Evolutionary conservation across 2,888 invertebrate genomes (phyloP).

Genomic region (Monoplex corrugatus): DNA sequence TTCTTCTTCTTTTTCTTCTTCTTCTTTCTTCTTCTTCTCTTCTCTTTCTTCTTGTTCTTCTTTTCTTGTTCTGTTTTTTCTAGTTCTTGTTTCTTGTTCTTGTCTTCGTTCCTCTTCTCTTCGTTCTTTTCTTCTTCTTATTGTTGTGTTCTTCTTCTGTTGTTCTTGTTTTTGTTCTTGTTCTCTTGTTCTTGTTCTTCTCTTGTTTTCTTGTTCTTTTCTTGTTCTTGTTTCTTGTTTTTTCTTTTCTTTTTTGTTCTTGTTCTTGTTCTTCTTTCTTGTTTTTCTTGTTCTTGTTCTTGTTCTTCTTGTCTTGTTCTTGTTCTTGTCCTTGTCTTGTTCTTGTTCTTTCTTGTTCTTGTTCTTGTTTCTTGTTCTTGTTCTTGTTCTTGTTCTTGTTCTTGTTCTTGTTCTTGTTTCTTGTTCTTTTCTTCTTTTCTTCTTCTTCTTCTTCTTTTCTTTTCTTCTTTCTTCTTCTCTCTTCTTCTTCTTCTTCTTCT

Average conservation of each 20-base stretch:
- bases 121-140: neutral
- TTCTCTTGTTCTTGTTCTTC: neutral
- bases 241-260: too few relatives aligned
- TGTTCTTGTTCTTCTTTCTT: too few relatives aligned
- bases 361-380: too few relatives aligned
- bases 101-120: neutral
- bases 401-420: too few relatives aligned
- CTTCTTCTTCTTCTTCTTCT: neutral
- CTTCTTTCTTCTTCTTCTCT: neutral
- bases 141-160: neutral
- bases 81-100: neutral
- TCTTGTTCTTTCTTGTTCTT: too few relatives aligned
- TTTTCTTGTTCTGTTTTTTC: neutral
- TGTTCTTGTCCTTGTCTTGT: too few relatives aligned
- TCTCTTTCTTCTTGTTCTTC: neutral
- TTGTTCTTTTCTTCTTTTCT: neutral
- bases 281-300: too few relatives aligned
- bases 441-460: neutral
- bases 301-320: too few relatives aligned
- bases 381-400: too few relatives aligned
- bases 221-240: too few relatives aligned
- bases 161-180: neutral
- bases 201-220: neutral
- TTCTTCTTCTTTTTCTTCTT: too few relatives aligned
- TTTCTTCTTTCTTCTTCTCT: neutral